Conservation (phyloP, 2,797 vertebrate species). For the Liasis olivaceus region DNA sequence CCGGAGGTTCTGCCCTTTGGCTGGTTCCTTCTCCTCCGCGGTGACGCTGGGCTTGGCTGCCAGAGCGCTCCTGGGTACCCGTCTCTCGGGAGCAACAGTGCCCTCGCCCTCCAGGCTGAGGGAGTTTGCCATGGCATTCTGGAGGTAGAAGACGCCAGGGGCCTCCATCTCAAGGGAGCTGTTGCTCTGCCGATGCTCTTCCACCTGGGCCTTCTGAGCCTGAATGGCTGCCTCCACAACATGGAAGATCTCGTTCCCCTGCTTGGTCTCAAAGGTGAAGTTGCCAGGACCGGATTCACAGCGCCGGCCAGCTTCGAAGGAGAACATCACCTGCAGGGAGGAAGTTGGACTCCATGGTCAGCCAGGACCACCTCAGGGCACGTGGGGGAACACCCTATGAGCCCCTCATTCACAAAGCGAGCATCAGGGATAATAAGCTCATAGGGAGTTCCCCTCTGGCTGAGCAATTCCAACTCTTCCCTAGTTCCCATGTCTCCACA, state of each 20-base stretch:
- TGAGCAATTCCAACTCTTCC: not conserved
- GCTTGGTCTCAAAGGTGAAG: slow-evolving; percentile 96
- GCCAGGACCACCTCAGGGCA: not conserved
- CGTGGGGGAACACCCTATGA: not conserved
- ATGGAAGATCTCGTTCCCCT: slow-evolving; percentile 94
- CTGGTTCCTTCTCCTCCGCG: slow-evolving; percentile 39
- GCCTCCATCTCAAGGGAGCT: slow-evolving; percentile 73
- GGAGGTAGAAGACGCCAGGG: slow-evolving; percentile 42
- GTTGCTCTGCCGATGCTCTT: slow-evolving; percentile 79
- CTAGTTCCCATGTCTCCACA: not conserved
- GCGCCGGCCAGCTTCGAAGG: slow-evolving; percentile 94
- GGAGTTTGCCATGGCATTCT: slow-evolving; percentile 36
- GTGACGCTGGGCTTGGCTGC: slow-evolving; percentile 73
- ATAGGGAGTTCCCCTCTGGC: not conserved
- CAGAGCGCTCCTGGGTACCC: slow-evolving; percentile 3
- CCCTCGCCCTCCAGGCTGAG: slow-evolving; percentile 43
- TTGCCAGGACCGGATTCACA: slow-evolving; percentile 95
- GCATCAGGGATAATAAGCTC: not conserved
- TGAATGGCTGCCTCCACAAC: slow-evolving; percentile 90
- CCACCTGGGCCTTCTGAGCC: slow-evolving; percentile 85
- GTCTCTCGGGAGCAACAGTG: not conserved
- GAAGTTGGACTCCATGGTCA: fast-evolving
- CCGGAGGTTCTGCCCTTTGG: slow-evolving; percentile 78
- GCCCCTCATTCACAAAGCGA: not conserved
- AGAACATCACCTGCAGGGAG: slow-evolving; percentile 92